These are phyloP conservation scores for Cosmia pyralina DNA, from an alignment of 2,888 invertebrate species.

Conservation along the genomic window DNA sequence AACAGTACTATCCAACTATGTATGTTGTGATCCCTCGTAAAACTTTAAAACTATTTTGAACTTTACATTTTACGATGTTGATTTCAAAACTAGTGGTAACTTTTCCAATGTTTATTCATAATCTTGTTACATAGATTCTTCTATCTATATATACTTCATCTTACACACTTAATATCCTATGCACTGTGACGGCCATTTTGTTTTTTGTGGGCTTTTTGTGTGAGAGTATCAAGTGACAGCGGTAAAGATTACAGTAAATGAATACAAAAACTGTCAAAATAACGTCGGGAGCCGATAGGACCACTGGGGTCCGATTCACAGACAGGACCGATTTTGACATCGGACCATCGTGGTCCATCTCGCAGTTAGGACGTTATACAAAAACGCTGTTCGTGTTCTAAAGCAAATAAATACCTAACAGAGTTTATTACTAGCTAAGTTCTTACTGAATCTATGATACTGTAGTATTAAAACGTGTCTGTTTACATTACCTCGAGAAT, in stretches of 20 bases:
- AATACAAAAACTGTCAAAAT: too few species aligned
- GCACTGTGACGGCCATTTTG: too few species aligned
- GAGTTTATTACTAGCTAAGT: background rate
- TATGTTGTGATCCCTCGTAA: slow-evolving; percentile 23
- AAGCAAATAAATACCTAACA: slow-evolving; percentile 4
- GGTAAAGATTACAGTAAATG: too few species aligned
- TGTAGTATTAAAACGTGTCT: background rate
- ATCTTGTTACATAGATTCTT: background rate
- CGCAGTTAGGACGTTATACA: too few species aligned
- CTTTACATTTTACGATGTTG: slow-evolving; percentile 30
- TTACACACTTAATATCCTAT: too few species aligned
- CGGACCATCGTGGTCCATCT: too few species aligned
- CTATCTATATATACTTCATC: background rate
- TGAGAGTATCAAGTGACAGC: too few species aligned
- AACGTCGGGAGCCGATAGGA: too few species aligned
- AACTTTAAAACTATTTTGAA: slow-evolving; percentile 30
- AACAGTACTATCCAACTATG: background rate
- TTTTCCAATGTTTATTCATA: slow-evolving; percentile 21
- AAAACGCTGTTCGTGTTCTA: background rate
- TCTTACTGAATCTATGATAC: background rate
- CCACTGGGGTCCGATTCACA: too few species aligned
- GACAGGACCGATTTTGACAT: too few species aligned
- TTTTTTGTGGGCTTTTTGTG: too few species aligned
- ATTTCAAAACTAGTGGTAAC: slow-evolving; percentile 11
- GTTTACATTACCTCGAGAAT: slow-evolving; percentile 11